A percentile compares a stretch with the other conserved stretches of the same genome.
phyloP scores from a whole-genome alignment of 35 echinoderm and acorn worm species.

The Apostichopus japonicus region DNA sequence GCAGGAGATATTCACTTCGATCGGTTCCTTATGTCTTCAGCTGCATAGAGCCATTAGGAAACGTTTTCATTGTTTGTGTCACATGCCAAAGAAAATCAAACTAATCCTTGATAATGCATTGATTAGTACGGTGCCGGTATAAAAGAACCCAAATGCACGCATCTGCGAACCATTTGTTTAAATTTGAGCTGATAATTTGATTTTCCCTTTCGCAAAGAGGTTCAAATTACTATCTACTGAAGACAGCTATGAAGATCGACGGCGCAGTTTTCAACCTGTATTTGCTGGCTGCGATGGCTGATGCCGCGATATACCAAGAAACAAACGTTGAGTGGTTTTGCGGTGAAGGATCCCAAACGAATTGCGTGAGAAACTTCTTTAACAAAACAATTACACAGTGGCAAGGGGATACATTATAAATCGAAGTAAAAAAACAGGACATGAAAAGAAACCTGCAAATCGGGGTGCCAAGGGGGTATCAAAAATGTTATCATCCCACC shows the following conservation, averaged over 20 bases:
- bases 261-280: not conserved
- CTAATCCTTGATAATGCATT: slow-evolving; percentile 30
- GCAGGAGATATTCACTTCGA: slow-evolving; percentile 23
- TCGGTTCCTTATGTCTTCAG: slow-evolving; percentile 36
- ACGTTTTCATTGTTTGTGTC: slow-evolving; percentile 42
- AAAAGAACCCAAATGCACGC: slow-evolving; percentile 12
- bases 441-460: not conserved
- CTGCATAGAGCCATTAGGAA: slow-evolving; percentile 44
- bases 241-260: slow-evolving; percentile 23
- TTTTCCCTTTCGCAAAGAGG: slow-evolving; percentile 36
- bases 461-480: not conserved
- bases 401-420: not conserved
- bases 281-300: too few species aligned
- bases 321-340: not conserved
- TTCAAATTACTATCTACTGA: slow-evolving; percentile 42
- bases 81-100: slow-evolving; percentile 42
- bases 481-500: not conserved
- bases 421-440: not conserved
- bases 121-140: slow-evolving; percentile 53
- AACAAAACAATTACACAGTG: not conserved
- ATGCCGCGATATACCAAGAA: too few species aligned
- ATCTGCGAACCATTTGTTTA: slow-evolving; percentile 52
- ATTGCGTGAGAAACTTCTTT: not conserved
- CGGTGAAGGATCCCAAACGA: not conserved
- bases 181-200: slow-evolving; percentile 32